Conservation (phyloP, 2,113 vertebrate species). For the Potamarius usumacintae region DNA sequence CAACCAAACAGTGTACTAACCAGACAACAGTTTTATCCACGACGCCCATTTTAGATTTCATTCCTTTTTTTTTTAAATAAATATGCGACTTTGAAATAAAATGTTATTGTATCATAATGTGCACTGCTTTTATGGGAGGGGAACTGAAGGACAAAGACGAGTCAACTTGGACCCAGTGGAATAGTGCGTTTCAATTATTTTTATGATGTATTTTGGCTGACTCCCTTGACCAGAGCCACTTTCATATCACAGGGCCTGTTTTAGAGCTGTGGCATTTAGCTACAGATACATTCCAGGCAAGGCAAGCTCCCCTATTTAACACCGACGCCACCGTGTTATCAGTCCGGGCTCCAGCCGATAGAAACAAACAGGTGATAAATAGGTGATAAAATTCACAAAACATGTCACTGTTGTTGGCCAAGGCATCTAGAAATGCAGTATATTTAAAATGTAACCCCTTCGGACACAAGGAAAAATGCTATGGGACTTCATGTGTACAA, state of each 20-base stretch:
- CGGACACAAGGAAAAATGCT: no score
- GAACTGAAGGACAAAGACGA: constrained; percentile 38
- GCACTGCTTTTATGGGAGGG: background rate
- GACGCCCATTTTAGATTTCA: background rate
- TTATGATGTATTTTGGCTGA: constrained; percentile 40
- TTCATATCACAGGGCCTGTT: constrained; percentile 33
- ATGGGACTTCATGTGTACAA: no score
- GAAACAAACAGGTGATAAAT: constrained; percentile 34
- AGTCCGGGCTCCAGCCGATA: background rate
- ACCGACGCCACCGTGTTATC: constrained; percentile 21
- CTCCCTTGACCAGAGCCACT: constrained; percentile 19
- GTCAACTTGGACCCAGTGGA: constrained; percentile 6
- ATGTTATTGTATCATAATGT: background rate
- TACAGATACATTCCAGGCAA: constrained; percentile 38
- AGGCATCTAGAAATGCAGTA: background rate
- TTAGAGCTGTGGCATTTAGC: constrained; percentile 25
- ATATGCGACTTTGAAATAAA: constrained; percentile 1
- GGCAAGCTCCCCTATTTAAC: constrained; percentile 28
- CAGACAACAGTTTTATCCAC: background rate
- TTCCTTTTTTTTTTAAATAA: background rate
- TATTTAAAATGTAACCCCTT: background rate
- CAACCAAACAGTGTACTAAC: background rate
- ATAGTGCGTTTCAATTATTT: constrained; percentile 45
- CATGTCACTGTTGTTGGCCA: background rate
- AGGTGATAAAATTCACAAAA: constrained; percentile 25